Conservation (phyloP, 2,797 vertebrate genomes). For the Pygocentrus nattereri region DNA sequence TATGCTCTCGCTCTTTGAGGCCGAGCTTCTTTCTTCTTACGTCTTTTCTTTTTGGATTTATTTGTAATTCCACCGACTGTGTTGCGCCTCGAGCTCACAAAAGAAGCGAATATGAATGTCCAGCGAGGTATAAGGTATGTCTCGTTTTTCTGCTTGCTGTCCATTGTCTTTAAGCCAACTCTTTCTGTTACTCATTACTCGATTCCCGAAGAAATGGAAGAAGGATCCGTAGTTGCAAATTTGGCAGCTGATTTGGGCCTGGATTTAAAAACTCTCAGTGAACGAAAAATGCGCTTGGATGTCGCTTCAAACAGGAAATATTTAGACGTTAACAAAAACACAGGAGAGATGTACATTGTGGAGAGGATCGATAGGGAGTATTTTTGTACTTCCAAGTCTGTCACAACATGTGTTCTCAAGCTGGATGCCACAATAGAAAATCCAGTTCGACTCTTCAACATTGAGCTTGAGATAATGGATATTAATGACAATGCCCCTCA, state of each 20-base stretch:
- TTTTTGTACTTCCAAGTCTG: slow-evolving; percentile 45
- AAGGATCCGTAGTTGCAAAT: slow-evolving; percentile 62
- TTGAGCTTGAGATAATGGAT: slow-evolving; percentile 72
- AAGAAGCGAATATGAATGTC: neutral
- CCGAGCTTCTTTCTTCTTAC: neutral
- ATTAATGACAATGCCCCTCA: slow-evolving; percentile 71
- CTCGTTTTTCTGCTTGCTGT: slow-evolving; percentile 25
- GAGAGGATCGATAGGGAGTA: slow-evolving; percentile 61
- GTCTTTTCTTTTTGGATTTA: neutral
- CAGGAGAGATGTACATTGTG: slow-evolving; percentile 67
- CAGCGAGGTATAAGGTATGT: slow-evolving; percentile 49
- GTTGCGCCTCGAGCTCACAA: neutral
- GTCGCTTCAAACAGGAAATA: slow-evolving; percentile 63
- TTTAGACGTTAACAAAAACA: slow-evolving; percentile 67
- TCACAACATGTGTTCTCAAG: slow-evolving; percentile 66
- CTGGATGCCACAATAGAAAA: slow-evolving; percentile 69
- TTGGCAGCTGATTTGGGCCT: slow-evolving; percentile 63
- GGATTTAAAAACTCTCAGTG: slow-evolving; percentile 52
- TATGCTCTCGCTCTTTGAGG: too few relatives aligned
- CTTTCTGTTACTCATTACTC: slow-evolving; percentile 63
- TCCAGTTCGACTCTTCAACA: slow-evolving; percentile 62
- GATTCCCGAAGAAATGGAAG: slow-evolving; percentile 66
- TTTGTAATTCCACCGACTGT: neutral
- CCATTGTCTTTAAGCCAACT: neutral
- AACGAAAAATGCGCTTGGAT: slow-evolving; percentile 62